Evolutionary conservation across 2,797 vertebrate genomes (phyloP), one percentile per base, ranked within the genome.

Genomic region (Diplodus sargus): DNA sequence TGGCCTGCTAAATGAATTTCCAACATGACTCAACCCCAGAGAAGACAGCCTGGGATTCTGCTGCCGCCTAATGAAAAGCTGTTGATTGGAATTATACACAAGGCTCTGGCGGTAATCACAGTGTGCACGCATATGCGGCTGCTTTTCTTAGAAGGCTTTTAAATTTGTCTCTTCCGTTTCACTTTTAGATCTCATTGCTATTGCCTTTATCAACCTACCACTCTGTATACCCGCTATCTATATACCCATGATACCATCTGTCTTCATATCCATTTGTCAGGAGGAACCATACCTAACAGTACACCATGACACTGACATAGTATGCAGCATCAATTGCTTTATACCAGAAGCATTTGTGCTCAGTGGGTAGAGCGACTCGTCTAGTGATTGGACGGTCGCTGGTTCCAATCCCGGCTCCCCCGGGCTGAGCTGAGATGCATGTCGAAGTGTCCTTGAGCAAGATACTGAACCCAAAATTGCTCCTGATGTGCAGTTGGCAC

Each of bases 41-140:
- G 51, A 80, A 85, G 56, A 20, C 45, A 15, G 51, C 8, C n/a
- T 53, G 74, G 47, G 58, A 82, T 64, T 64, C 64, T 65, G 56
- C 69, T 74, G 54, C 65, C 22, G 80, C 20, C 48, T 71, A 67
- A 75, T 86, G 72, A 87, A 88, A 81, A 87, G 39, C 83, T 61
- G 73, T 59, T 87, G 52, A 84, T 59, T 79, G 74, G 34, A 74
- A 78, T 48, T 70, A 65, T 10, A 54, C 58, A 72, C 57, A 52
- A 52, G 18, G 17, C 16, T 54, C 43, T 45, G 22, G 18, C 9
- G 39, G 68, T 68, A 68, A 78, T 70, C 67, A 68, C 66, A 17
- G 25, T 23, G 23, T 66, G 68, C 45, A 34, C 2, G 4, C 20
- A 20, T 12, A 22, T n/a, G n/a, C 39, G 22, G 58, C 30, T 61